phyloP scores from a whole-genome alignment of 2,888 invertebrate species.

The Stenchaetothrips biformis region DNA sequence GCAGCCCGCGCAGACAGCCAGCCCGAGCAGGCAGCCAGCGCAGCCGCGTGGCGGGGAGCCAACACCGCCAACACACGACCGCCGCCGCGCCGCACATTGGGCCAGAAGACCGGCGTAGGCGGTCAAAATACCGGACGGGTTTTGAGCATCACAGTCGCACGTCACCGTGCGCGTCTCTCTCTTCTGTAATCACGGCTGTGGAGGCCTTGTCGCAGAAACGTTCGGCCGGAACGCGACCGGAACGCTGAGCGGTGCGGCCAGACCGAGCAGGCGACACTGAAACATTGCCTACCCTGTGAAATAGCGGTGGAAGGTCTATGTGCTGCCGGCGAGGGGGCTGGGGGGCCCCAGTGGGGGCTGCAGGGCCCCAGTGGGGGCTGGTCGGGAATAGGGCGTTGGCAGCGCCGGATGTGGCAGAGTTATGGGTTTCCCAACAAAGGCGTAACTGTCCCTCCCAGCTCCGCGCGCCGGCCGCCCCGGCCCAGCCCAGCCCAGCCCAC shows the following conservation, averaged over 20 bases:
- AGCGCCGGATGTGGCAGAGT: constrained; percentile 17
- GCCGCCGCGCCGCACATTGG: no score
- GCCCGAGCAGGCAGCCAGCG: no score
- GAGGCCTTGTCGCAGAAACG: no score
- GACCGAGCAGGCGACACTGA: not conserved
- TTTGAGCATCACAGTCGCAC: no score
- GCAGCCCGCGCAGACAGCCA: no score
- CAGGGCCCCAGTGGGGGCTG: not conserved
- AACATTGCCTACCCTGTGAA: constrained; percentile 12
- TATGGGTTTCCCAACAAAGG: constrained; percentile 23
- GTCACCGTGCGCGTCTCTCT: no score
- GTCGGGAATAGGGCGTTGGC: constrained; percentile 1
- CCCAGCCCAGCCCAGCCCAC: not conserved
- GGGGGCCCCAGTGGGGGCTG: not conserved
- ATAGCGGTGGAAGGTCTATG: not conserved
- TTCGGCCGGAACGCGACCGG: not conserved
- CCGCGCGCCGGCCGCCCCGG: not conserved
- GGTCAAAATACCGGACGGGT: no score
- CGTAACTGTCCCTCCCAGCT: not conserved
- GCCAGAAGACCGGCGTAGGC: no score
- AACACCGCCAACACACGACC: no score
- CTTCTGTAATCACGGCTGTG: no score
- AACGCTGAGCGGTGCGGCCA: not conserved
- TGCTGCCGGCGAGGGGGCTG: not conserved
- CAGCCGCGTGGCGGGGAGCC: no score